Conservation (phyloP, 1,140 invertebrate genomes). For the Drosophila mayri region DNA sequence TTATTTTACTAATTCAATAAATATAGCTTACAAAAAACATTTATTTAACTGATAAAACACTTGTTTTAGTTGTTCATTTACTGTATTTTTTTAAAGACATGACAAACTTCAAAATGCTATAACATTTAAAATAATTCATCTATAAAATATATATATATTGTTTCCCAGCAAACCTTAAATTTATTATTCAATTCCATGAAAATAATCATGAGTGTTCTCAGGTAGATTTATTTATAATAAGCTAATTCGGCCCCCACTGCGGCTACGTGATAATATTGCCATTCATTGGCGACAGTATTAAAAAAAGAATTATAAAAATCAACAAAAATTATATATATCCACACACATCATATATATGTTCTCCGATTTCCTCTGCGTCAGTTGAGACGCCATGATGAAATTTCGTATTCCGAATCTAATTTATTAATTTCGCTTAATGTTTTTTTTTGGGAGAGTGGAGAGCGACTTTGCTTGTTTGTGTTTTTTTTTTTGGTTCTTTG, state of each 20-base stretch:
- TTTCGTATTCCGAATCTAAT: slow-evolving; percentile 58
- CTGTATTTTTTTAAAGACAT: neutral
- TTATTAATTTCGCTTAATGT: slow-evolving; percentile 77
- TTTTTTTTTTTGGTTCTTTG: slow-evolving; percentile 50
- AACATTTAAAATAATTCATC: neutral
- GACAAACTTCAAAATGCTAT: neutral
- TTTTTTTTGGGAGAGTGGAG: slow-evolving; percentile 33
- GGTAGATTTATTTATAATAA: slow-evolving; percentile 35
- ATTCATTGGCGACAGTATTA: slow-evolving; percentile 50
- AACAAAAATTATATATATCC: neutral
- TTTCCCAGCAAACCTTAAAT: slow-evolving; percentile 1
- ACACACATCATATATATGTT: slow-evolving; percentile 2
- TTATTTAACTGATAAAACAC: neutral
- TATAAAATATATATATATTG: neutral
- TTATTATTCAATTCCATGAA: slow-evolving; percentile 15
- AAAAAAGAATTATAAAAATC: slow-evolving; percentile 10
- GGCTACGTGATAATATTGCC: slow-evolving; percentile 77
- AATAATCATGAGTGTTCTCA: slow-evolving; percentile 17
- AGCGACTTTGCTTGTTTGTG: slow-evolving; percentile 28
- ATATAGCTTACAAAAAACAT: no score
- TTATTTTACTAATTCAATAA: no score
- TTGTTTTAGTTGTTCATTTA: neutral
- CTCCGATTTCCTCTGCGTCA: slow-evolving; percentile 22
- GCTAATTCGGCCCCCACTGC: slow-evolving; percentile 30
- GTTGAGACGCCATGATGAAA: slow-evolving; percentile 26